A percentile compares a stretch with the other conserved stretches of the same genome.
Conservation (phyloP, 2,797 vertebrate genomes). For the Diglossa cyanea region DNA sequence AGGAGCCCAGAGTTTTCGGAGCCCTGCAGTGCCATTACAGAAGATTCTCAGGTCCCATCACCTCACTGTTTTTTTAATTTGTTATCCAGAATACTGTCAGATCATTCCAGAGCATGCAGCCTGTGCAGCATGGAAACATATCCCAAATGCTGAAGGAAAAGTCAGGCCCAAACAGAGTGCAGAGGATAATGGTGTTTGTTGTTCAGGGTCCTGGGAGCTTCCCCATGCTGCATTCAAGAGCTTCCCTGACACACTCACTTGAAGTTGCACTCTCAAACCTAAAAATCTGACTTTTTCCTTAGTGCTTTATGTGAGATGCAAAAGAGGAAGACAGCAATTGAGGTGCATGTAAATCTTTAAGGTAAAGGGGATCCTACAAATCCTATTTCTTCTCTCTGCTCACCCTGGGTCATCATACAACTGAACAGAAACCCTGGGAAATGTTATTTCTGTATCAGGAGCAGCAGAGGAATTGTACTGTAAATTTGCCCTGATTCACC, state of each 20-base stretch:
- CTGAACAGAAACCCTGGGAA: conserved; percentile 63
- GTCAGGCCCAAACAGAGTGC: background rate
- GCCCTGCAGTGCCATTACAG: fast-evolving
- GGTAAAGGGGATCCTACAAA: conserved; percentile 63
- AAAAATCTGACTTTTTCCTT: background rate
- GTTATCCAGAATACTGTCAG: background rate
- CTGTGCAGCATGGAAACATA: background rate
- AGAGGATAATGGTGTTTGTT: background rate
- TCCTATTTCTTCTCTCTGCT: conserved; percentile 59
- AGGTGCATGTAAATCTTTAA: conserved; percentile 52
- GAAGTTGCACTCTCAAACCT: background rate
- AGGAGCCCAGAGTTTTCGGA: background rate
- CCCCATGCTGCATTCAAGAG: background rate
- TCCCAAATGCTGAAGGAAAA: background rate
- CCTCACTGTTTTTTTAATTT: background rate
- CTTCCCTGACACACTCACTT: background rate
- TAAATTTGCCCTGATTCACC: conserved; percentile 79
- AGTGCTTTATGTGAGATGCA: conserved; percentile 13
- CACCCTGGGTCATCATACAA: conserved; percentile 65
- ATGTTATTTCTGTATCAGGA: conserved; percentile 74
- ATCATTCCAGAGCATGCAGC: background rate
- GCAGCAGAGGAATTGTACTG: conserved; percentile 69
- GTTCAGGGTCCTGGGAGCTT: background rate
- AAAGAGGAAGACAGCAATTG: conserved; percentile 5
- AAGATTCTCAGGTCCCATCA: background rate